Base-by-base conservation (phyloP, 2,113 vertebrate species). In the Pleuronectes platessa region DNA sequence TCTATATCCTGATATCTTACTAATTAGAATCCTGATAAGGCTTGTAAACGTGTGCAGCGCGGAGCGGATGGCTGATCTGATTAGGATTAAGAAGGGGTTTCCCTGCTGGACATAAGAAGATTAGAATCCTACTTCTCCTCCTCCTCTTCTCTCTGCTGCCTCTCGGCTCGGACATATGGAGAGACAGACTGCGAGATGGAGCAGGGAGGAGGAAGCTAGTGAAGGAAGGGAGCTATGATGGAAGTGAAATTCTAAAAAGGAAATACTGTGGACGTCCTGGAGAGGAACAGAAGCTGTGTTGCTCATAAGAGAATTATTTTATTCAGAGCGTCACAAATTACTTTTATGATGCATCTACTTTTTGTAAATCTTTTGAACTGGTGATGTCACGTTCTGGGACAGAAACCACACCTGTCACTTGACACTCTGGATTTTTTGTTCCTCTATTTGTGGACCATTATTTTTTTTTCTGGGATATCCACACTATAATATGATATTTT, bases 31-130 rank as follows among this genome's bases (percentile, higher is more conserved):
- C 59, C 55, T 35, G 45, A 59, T 70, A 0, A 55, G 55, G 61
- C 20, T 20, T 47, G 17, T 51, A 23, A 81, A 68, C 10, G 51
- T 89, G 76, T 74, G 67, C 72, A 67, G 27, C 70, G 60, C 12
- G 61, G 82, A 69, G 79, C 65, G 79, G 82, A 79, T 90, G 81
- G 88, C 47, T 83, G 69, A 88, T 90, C 90, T 90, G 86, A 94
- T 94, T 91, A 91, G 87, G 82, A 83, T 92, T 94, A 93, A 93
- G 90, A 86, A 69, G 82, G 86, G 74, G 92, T 90, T 90, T 93
- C 83, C 76, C 88, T 88, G 76, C 85, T 88, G 86, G 88, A 81
- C 80, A 70, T 92, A 93, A 92, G 88, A 79, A 87, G 92, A 86
- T 93, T 93, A 92, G 76, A 65, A 71, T 79, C 80, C 83, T 82